These are phyloP conservation scores for Octodon degus DNA, from an alignment of 2,113 vertebrate genomes.

Conservation along the genomic window DNA sequence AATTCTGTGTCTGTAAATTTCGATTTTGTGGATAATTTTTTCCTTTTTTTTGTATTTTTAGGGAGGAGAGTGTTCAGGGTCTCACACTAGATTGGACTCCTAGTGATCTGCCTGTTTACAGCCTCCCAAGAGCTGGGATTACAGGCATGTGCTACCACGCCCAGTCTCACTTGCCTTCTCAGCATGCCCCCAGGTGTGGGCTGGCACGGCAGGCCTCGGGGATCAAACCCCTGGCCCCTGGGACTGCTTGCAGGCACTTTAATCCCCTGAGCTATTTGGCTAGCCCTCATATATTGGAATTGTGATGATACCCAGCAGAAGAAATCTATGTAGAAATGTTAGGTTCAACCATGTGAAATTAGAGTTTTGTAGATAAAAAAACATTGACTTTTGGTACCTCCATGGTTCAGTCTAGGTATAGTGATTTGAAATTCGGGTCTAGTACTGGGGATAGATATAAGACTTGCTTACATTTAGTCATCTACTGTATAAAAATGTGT, in stretches of 20 bases:
- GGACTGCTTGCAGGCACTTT: no score
- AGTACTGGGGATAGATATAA: neutral
- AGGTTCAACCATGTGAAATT: neutral
- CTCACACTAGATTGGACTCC: no score
- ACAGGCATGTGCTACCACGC: no score
- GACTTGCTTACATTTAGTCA: conserved; percentile 1
- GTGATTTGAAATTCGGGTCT: conserved; percentile 30
- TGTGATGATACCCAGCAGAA: conserved; percentile 21
- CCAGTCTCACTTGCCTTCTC: no score
- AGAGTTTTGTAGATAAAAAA: conserved; percentile 18
- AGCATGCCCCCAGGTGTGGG: no score
- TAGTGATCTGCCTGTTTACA: no score
- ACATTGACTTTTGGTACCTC: conserved; percentile 10
- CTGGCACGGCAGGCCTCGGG: no score
- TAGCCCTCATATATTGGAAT: neutral
- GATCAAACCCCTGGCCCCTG: no score
- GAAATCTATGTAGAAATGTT: neutral
- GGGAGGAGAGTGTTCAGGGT: no score
- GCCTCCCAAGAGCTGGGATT: no score
- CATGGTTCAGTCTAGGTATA: neutral
- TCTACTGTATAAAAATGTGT: conserved; percentile 17
- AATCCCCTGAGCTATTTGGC: no score
- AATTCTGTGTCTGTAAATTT: conserved; percentile 48
- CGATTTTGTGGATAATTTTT: neutral
- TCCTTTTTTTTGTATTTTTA: neutral